Conservation (phyloP, 1,140 invertebrate species). For the Armadillidium nasatum region DNA sequence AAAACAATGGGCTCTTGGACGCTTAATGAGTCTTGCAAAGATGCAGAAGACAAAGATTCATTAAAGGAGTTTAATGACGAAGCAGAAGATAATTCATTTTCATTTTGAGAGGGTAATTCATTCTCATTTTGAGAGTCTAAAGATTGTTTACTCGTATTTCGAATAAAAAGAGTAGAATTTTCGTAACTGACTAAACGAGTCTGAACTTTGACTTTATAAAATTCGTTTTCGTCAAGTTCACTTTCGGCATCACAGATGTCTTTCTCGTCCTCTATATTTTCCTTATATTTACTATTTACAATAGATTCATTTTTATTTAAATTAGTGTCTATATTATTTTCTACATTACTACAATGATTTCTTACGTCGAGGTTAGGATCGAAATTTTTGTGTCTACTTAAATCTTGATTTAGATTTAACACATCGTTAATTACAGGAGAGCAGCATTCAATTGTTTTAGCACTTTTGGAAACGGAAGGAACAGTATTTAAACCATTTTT, state of each 20-base stretch:
- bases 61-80: not conserved
- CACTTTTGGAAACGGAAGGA: no score
- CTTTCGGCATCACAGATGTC: not conserved
- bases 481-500: no score
- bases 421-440: no score
- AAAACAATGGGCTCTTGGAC: not conserved
- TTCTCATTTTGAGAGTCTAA: not conserved
- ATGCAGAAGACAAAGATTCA: not conserved
- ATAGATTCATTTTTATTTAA: no score
- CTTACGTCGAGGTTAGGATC: no score
- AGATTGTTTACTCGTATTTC: conserved; percentile 3
- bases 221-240: not conserved
- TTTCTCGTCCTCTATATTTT: not conserved
- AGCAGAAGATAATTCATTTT: not conserved
- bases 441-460: no score
- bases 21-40: not conserved
- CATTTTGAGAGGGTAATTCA: not conserved
- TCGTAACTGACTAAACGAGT: conserved; percentile 3
- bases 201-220: not conserved
- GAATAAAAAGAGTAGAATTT: not conserved
- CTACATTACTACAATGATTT: no score
- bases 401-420: no score
- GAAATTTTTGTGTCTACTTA: no score
- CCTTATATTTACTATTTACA: no score
- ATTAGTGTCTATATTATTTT: no score